phyloP scores from a whole-genome alignment of 2,113 vertebrate species.

The Perognathus longimembris region DNA sequence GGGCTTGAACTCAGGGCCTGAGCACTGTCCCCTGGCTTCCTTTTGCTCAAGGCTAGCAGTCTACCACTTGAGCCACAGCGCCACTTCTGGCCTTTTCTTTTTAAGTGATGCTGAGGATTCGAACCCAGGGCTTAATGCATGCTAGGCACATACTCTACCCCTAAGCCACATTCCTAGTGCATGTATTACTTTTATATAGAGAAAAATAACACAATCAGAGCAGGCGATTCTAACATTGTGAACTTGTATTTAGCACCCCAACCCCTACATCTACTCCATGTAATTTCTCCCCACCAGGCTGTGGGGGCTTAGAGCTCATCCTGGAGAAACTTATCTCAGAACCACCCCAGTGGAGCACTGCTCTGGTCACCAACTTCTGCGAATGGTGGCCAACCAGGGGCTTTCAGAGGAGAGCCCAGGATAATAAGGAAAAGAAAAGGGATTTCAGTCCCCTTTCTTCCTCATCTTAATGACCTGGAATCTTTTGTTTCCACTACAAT shows the following conservation, averaged over 20 bases:
- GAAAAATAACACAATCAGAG: not conserved
- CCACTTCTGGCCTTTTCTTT: too few species aligned
- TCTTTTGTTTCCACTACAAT: not conserved
- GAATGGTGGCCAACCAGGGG: not conserved
- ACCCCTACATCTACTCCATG: not conserved
- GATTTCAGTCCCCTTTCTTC: not conserved
- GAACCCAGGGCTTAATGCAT: too few species aligned
- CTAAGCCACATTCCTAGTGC: too few species aligned
- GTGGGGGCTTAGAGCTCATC: not conserved
- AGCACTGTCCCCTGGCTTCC: too few species aligned
- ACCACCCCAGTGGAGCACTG: fast-evolving
- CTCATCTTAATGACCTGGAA: not conserved
- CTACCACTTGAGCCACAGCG: too few species aligned
- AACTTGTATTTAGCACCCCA: not conserved
- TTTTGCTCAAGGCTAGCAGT: too few species aligned
- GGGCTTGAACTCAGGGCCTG: too few species aligned
- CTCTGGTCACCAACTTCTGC: not conserved
- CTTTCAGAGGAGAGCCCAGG: not conserved
- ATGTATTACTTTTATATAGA: not conserved
- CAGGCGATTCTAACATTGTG: not conserved
- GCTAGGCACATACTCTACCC: too few species aligned
- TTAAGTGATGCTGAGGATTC: too few species aligned
- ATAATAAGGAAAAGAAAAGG: not conserved
- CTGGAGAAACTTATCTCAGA: not conserved
- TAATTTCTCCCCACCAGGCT: not conserved